These are phyloP conservation scores for Rhagoletis zephyria DNA, from an alignment of 1,140 invertebrate species.

Conservation along the genomic window DNA sequence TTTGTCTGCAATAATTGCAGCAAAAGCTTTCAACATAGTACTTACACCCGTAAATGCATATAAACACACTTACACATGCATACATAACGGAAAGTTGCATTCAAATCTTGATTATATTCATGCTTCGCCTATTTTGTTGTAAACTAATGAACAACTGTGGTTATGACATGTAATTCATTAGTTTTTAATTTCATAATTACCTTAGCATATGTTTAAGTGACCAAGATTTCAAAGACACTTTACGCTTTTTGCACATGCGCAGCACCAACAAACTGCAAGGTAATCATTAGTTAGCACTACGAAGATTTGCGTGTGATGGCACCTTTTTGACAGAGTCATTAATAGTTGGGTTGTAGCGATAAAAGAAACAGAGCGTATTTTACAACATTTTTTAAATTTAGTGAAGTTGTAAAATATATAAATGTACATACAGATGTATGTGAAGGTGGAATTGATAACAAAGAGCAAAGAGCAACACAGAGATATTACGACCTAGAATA, in stretches of 20 bases:
- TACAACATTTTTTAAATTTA: slow-evolving; percentile 21
- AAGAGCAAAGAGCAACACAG: too few species aligned
- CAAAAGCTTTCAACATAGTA: neutral
- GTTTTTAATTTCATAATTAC: slow-evolving; percentile 12
- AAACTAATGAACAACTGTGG: neutral
- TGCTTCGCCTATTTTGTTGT: slow-evolving; percentile 32
- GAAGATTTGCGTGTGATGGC: neutral
- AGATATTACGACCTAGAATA: too few species aligned
- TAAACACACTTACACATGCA: neutral
- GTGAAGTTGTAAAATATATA: neutral
- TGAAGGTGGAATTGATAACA: neutral
- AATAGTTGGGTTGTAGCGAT: neutral
- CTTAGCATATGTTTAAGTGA: neutral
- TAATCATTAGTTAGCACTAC: neutral
- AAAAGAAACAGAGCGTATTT: slow-evolving; percentile 25
- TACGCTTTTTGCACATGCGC: slow-evolving; percentile 10
- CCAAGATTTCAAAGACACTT: slow-evolving; percentile 39
- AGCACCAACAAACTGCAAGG: neutral
- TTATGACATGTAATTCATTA: neutral
- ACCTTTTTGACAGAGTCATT: neutral
- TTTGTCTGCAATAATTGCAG: neutral
- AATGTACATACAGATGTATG: neutral
- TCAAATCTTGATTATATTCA: slow-evolving; percentile 32
- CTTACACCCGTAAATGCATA: neutral
- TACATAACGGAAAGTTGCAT: neutral